Evolutionary conservation across 2,888 invertebrate genomes (phyloP).

Genomic region (Thymelicus acteon): DNA sequence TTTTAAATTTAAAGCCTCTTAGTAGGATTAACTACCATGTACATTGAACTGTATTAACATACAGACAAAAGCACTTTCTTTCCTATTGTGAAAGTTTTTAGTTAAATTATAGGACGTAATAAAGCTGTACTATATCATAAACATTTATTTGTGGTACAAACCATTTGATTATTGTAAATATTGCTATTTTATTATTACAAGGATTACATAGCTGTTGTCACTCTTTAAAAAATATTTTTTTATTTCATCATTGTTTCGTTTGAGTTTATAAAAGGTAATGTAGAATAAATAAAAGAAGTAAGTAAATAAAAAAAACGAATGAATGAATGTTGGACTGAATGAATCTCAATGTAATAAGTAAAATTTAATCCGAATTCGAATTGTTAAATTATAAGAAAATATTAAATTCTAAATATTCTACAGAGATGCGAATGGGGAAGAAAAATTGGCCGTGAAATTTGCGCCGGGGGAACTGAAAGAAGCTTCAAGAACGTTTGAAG

Average conservation of each 20-base stretch:
- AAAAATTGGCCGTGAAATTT: conserved; percentile 87
- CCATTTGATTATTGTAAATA: too few species aligned
- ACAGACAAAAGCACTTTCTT: conserved; percentile 12
- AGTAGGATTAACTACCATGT: conserved; percentile 4
- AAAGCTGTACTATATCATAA: neutral
- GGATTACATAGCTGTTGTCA: too few species aligned
- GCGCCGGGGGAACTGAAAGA: conserved; percentile 87
- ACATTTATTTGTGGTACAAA: too few species aligned
- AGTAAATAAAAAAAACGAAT: too few species aligned
- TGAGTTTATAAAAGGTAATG: too few species aligned
- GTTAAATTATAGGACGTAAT: conserved; percentile 5
- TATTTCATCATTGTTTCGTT: too few species aligned
- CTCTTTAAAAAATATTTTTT: too few species aligned
- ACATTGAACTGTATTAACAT: neutral
- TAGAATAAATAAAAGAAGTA: too few species aligned
- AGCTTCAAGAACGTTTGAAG: conserved; percentile 89
- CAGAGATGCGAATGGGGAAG: conserved; percentile 72
- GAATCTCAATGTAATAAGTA: too few species aligned
- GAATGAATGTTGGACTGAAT: too few species aligned
- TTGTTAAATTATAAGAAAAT: neutral
- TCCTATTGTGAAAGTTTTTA: conserved; percentile 14
- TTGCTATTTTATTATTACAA: too few species aligned
- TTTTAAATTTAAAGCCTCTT: neutral
- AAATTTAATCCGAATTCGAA: too few species aligned
- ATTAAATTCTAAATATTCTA: neutral